Evolutionary conservation across 1,140 invertebrate genomes (phyloP).

Genomic region (Ceratosolen solmsi): DNA sequence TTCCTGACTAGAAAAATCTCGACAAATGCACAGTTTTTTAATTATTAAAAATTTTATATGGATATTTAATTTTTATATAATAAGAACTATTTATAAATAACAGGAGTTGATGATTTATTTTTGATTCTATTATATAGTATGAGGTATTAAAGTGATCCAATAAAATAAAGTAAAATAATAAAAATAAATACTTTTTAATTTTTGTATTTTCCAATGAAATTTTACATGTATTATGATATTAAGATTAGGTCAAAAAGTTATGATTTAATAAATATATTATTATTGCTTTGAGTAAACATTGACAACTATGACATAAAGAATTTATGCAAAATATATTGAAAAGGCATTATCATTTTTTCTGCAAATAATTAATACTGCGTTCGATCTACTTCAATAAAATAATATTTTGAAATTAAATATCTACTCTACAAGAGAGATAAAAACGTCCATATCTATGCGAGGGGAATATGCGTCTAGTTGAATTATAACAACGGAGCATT

Average conservation of each 20-base stretch:
- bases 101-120: neutral
- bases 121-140: neutral
- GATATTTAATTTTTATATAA: too few species aligned
- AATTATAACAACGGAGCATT: too few species aligned
- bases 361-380: conserved; percentile 5
- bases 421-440: conserved; percentile 20
- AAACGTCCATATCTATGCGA: conserved; percentile 47
- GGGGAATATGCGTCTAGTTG: conserved; percentile 13
- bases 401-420: too few species aligned
- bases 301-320: neutral
- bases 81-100: too few species aligned
- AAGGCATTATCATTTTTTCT: conserved; percentile 14
- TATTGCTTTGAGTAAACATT: neutral
- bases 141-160: neutral
- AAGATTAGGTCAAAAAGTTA: neutral
- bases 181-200: neutral
- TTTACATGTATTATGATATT: neutral
- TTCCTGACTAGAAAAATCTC: too few species aligned
- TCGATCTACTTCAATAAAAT: too few species aligned
- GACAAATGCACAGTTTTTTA: too few species aligned
- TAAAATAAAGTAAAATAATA: neutral
- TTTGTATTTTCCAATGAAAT: neutral
- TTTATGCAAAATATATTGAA: neutral
- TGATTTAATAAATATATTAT: neutral
- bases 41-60: too few species aligned